These are phyloP conservation scores for Carterocephalus palaemon DNA, from an alignment of 2,888 invertebrate species.

Conservation along the genomic window DNA sequence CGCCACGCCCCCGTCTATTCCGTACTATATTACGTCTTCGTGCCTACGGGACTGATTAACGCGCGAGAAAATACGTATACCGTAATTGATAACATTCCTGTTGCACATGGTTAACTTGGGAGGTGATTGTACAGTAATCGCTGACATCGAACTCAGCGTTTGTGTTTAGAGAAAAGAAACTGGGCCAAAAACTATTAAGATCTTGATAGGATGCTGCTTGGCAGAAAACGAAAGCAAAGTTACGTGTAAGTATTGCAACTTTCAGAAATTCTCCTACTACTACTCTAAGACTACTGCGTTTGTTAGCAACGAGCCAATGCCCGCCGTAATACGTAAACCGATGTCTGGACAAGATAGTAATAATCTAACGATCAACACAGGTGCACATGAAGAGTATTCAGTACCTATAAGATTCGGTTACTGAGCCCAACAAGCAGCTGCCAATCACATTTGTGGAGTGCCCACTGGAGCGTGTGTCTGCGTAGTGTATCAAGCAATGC, in stretches of 20 bases:
- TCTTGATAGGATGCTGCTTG: too few species aligned
- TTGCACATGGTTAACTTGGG: slow-evolving; percentile 12
- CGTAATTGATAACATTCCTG: slow-evolving; percentile 22
- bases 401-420: neutral
- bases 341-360: too few species aligned
- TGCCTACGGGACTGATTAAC: slow-evolving; percentile 20
- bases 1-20: slow-evolving; percentile 64
- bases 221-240: too few species aligned
- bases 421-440: slow-evolving; percentile 9
- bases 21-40: slow-evolving; percentile 32
- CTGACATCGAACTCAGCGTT: neutral
- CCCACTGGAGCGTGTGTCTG: slow-evolving; percentile 8
- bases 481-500: slow-evolving; percentile 21
- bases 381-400: neutral
- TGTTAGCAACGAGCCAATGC: too few species aligned
- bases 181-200: too few species aligned
- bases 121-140: neutral
- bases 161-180: too few species aligned
- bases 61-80: slow-evolving; percentile 20
- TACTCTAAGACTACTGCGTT: too few species aligned
- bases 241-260: too few species aligned
- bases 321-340: too few species aligned
- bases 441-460: slow-evolving; percentile 21
- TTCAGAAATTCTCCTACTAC: too few species aligned
- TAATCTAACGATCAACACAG: neutral